A percentile compares a stretch with the other conserved stretches of the same genome.
Evolutionary conservation across 1,140 invertebrate genomes (phyloP).

Genomic region (Mamestra configurata): DNA sequence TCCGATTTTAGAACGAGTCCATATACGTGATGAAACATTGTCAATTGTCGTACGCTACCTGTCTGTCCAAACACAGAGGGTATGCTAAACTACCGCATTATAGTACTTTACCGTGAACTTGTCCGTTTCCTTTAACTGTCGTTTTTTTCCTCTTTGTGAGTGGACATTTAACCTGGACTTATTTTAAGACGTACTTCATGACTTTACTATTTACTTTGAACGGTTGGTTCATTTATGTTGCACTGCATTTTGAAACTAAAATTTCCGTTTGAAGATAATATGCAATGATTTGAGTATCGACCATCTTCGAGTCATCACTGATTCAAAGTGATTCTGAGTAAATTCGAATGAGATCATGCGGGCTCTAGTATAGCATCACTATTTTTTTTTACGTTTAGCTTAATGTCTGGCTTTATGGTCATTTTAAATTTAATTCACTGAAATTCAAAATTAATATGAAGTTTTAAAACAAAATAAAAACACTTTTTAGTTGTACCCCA

Average conservation of each 20-base stretch:
- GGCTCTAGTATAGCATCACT: too few relatives aligned
- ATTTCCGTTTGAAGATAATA: too few relatives aligned
- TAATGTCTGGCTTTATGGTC: too few relatives aligned
- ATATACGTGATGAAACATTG: conserved; percentile 57
- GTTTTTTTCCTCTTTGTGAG: conserved; percentile 43
- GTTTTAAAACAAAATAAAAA: too few relatives aligned
- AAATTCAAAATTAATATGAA: too few relatives aligned
- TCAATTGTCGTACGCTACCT: conserved; percentile 54
- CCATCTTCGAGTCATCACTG: too few relatives aligned
- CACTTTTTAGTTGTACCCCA: too few relatives aligned
- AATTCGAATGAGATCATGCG: too few relatives aligned
- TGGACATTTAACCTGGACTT: neutral
- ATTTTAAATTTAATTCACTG: too few relatives aligned
- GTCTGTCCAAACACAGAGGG: conserved; percentile 58
- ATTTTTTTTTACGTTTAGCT: too few relatives aligned
- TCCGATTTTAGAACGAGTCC: conserved; percentile 57
- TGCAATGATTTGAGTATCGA: too few relatives aligned
- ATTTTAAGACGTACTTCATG: neutral
- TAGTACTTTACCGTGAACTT: conserved; percentile 34
- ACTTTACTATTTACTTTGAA: neutral
- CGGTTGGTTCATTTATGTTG: neutral
- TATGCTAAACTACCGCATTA: conserved; percentile 45
- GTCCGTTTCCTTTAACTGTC: conserved; percentile 22
- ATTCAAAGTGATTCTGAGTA: too few relatives aligned
- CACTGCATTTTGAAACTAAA: neutral